Percentiles rank a stretch among this genome's conserved stretches.
Conservation (phyloP, 2,797 vertebrate species). For the Rhinatrema bivittatum region DNA sequence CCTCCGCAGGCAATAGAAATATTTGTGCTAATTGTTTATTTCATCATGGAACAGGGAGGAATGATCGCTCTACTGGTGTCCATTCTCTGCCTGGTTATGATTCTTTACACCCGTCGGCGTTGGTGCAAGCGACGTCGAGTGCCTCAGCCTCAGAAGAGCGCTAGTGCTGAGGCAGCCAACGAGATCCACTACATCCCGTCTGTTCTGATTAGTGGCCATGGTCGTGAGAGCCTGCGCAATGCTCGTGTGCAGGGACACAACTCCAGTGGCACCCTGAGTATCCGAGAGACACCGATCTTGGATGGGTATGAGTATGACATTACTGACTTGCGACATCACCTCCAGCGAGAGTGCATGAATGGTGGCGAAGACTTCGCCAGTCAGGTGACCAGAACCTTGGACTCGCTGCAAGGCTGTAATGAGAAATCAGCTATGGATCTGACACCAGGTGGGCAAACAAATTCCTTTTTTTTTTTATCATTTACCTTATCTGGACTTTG, state of each 20-base stretch:
- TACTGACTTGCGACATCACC: slow-evolving; percentile 89
- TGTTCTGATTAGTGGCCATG: slow-evolving; percentile 84
- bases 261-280: slow-evolving; percentile 91
- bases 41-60: slow-evolving; percentile 67
- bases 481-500: too few relatives aligned
- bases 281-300: slow-evolving; percentile 92
- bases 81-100: slow-evolving; percentile 91
- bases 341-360: slow-evolving; percentile 97
- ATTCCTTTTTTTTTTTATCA: too few relatives aligned
- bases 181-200: slow-evolving; percentile 99
- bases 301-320: slow-evolving; percentile 97
- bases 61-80: slow-evolving; percentile 96
- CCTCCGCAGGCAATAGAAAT: too few relatives aligned
- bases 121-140: slow-evolving; percentile 96
- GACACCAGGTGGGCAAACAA: slow-evolving; percentile 77
- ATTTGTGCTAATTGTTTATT: too few relatives aligned
- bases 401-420: slow-evolving; percentile 93
- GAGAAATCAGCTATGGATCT: slow-evolving; percentile 94
- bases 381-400: slow-evolving; percentile 90
- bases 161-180: slow-evolving; percentile 92
- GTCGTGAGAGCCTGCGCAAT: slow-evolving; percentile 89
- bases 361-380: slow-evolving; percentile 93
- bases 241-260: slow-evolving; percentile 89
- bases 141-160: slow-evolving; percentile 95
- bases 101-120: slow-evolving; percentile 89